Percentiles rank a stretch among this genome's conserved stretches.
Conservation (phyloP, 2,888 invertebrate genomes). For the Andrena trimmerana region DNA sequence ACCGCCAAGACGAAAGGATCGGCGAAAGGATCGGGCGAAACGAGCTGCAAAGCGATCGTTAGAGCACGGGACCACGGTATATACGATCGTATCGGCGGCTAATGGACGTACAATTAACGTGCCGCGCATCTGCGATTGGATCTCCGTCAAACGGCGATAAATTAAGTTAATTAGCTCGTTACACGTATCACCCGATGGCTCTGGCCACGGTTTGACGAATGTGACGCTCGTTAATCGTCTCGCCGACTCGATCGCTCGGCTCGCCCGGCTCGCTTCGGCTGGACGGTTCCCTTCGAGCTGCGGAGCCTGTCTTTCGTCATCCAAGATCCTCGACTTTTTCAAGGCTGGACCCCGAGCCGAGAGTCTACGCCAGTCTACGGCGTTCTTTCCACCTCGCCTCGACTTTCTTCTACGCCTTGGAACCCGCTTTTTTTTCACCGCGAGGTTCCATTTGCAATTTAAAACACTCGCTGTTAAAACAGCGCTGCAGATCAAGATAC, state of each 20-base stretch:
- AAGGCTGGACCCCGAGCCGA: slow-evolving; percentile 24
- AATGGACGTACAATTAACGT: slow-evolving; percentile 82
- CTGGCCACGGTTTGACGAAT: slow-evolving; percentile 76
- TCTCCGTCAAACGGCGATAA: slow-evolving; percentile 81
- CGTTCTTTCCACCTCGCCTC: slow-evolving; percentile 2
- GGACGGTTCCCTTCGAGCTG: slow-evolving; percentile 26
- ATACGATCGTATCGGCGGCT: slow-evolving; percentile 79
- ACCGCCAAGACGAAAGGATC: slow-evolving; percentile 47
- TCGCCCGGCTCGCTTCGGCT: slow-evolving; percentile 38
- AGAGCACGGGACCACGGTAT: slow-evolving; percentile 63
- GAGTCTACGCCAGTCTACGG: not conserved
- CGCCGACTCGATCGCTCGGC: slow-evolving; percentile 31
- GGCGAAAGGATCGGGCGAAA: slow-evolving; percentile 51
- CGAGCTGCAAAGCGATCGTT: slow-evolving; percentile 71
- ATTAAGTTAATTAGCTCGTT: slow-evolving; percentile 83
- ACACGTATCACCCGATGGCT: slow-evolving; percentile 74
- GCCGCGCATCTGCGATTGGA: slow-evolving; percentile 80
- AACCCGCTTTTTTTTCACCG: slow-evolving; percentile 1
- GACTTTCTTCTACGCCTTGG: slow-evolving; percentile 13
- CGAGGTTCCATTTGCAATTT: not conserved
- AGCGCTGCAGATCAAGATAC: no score
- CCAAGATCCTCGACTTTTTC: slow-evolving; percentile 29
- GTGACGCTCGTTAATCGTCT: slow-evolving; percentile 73
- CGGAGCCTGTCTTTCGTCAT: slow-evolving; percentile 42
- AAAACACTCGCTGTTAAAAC: not conserved